phyloP scores from a whole-genome alignment of 2,888 invertebrate species.

The Nipponacmea schrenckii region DNA sequence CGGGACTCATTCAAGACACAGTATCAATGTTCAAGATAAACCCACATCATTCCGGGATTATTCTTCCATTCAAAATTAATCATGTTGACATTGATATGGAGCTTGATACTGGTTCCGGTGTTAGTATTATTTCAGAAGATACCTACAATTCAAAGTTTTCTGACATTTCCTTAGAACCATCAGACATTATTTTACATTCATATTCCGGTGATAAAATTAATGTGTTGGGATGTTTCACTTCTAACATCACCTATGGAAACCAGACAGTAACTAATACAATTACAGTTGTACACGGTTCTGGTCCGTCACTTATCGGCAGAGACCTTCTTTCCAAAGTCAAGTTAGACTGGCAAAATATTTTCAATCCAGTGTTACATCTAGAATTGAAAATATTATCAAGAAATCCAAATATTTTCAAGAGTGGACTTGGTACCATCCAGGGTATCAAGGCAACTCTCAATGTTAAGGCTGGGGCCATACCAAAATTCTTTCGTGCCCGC shows the following conservation, averaged over 20 bases:
- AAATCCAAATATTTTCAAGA: slow-evolving; percentile 14
- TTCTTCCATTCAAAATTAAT: not conserved
- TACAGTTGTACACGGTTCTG: slow-evolving; percentile 6
- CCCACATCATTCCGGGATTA: not conserved
- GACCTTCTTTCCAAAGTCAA: slow-evolving; percentile 30
- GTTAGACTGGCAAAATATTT: slow-evolving; percentile 29
- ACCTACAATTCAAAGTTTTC: no score
- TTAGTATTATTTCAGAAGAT: no score
- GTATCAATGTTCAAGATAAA: not conserved
- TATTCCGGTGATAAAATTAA: no score
- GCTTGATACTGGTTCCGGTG: slow-evolving; percentile 24
- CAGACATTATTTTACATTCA: slow-evolving; percentile 13
- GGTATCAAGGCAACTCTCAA: slow-evolving; percentile 17
- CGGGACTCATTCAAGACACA: no score
- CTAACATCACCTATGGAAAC: slow-evolving; percentile 23
- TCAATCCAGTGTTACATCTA: not conserved
- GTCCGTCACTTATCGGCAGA: slow-evolving; percentile 28
- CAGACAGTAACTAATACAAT: slow-evolving; percentile 19
- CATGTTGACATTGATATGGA: slow-evolving; percentile 27
- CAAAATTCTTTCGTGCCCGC: slow-evolving; percentile 32
- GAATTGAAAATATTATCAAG: no score
- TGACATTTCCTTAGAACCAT: no score
- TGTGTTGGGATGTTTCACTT: no score
- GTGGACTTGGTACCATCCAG: slow-evolving; percentile 4
- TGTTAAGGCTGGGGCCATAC: slow-evolving; percentile 20